A percentile compares a stretch with the other conserved stretches of the same genome.
phyloP scores from a whole-genome alignment of 2,113 vertebrate species.

The Phrynocephalus versicolor region DNA sequence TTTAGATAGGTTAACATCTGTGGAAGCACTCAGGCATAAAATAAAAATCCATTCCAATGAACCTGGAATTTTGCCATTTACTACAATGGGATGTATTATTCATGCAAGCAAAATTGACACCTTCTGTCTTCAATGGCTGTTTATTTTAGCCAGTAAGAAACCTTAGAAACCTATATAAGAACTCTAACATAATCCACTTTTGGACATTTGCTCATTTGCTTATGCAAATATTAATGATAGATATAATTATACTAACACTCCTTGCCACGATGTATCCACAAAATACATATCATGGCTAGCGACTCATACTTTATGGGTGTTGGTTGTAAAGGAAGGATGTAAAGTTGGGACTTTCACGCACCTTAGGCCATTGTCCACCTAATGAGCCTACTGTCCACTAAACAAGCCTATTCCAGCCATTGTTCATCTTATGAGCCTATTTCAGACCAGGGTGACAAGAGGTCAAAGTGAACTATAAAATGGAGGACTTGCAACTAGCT shows the following conservation, averaged over 20 bases:
- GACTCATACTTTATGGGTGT: too few relatives aligned
- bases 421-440: too few relatives aligned
- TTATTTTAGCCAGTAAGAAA: conserved; percentile 26
- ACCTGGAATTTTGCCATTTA: conserved; percentile 16
- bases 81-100: background rate
- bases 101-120: conserved; percentile 19
- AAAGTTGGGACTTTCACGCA: too few relatives aligned
- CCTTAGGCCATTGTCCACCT: too few relatives aligned
- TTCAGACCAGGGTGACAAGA: too few relatives aligned
- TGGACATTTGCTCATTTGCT: background rate
- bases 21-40: conserved; percentile 38
- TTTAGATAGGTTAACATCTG: conserved; percentile 64
- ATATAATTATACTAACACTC: background rate
- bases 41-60: background rate
- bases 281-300: background rate
- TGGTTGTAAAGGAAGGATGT: too few relatives aligned
- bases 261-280: background rate
- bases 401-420: too few relatives aligned
- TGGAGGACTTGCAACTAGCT: too few relatives aligned
- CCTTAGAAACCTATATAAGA: conserved; percentile 19
- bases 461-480: too few relatives aligned
- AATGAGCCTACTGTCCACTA: too few relatives aligned
- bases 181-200: conserved; percentile 27
- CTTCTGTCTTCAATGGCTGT: conserved; percentile 32
- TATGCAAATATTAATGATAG: conserved; percentile 5